Base-by-base conservation (phyloP, 2,888 invertebrate species). In the Nephrocerus scutellatus region DNA sequence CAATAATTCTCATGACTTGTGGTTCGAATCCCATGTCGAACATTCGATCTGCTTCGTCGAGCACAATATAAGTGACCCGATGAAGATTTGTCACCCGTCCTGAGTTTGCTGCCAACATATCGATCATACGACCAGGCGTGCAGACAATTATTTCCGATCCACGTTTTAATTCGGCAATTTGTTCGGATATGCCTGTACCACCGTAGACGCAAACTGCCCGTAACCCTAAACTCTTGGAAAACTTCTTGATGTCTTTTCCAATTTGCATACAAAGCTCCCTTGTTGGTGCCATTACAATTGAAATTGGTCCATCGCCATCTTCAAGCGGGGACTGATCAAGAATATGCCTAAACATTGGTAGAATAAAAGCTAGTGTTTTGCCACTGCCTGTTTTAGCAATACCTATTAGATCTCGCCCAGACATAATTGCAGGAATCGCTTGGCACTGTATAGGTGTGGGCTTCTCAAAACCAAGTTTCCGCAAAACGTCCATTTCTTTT, bases 361-460 rank as follows among this genome's bases (percentile, higher is more conserved):
- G 70, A 41, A 99, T 79, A 68, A 99, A 98, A 0, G 97, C 98
- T 34, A 98, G 70, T 2, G 98, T 99, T 72, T 98, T 99, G 21
- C 98, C 98, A 60, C 93, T 93, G 29, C 97, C 97, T 0, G 98
- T 98, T 72, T 98, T 98, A 2, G 98, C 98, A 62, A 99, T 98
- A 38, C 97, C 97, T 59, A 98, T 98, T 44, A 98, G 73, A 70
- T 98, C 96, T 41, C 96, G 79, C 49, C 88, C 89, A 33, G 87
- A 89, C 96, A 99, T 96, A 44, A 98, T 89, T 18, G 91, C 89
- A 5, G 91, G 90, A 58, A 98, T 89, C 3, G 96, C 97, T 71
- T 99, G 98, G 37, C 90, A 84, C 70, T 98, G 98, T 57, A 98
- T 98, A 1, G 98, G 97, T 2, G 98, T 98, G 0, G 98, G 98